These are phyloP conservation scores for Monomorium pharaonis DNA, from an alignment of 1,140 invertebrate species.

Conservation along the genomic window DNA sequence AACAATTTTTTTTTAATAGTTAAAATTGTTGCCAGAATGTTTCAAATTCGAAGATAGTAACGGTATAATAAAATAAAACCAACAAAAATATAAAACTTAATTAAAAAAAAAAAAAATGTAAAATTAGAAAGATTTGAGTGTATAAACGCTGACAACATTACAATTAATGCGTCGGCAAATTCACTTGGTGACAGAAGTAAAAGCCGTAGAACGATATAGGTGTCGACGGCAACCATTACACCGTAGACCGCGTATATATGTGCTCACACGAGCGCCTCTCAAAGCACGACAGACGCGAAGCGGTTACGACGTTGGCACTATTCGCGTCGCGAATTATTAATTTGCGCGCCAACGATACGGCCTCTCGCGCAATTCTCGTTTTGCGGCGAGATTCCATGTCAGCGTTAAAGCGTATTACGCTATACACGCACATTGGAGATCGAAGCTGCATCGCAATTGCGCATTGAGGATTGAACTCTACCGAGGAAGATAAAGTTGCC, in stretches of 20 bases:
- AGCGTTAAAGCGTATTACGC: constrained; percentile 29
- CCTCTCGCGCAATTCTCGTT: constrained; percentile 48
- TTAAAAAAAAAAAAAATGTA: not conserved
- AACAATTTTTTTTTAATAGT: not conserved
- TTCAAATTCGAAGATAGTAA: too few species aligned
- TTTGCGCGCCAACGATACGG: constrained; percentile 35
- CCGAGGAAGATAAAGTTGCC: not conserved
- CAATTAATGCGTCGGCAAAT: constrained; percentile 10
- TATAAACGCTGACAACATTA: not conserved
- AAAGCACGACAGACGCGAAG: constrained; percentile 47
- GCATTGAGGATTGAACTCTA: not conserved
- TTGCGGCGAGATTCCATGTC: constrained; percentile 38
- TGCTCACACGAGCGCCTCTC: constrained; percentile 26
- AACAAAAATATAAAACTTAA: not conserved
- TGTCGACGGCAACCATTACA: constrained; percentile 24
- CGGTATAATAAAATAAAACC: not conserved
- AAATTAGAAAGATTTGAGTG: not conserved
- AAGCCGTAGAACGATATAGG: constrained; percentile 11
- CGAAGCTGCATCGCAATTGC: not conserved
- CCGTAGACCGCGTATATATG: not conserved
- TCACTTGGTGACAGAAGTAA: constrained; percentile 35
- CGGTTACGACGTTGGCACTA: constrained; percentile 42
- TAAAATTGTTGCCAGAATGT: too few species aligned
- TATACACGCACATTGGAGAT: not conserved
- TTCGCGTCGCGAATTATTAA: constrained; percentile 57